Evolutionary conservation across 2,797 vertebrate species (phyloP).

Genomic region (Halcyon badia): DNA sequence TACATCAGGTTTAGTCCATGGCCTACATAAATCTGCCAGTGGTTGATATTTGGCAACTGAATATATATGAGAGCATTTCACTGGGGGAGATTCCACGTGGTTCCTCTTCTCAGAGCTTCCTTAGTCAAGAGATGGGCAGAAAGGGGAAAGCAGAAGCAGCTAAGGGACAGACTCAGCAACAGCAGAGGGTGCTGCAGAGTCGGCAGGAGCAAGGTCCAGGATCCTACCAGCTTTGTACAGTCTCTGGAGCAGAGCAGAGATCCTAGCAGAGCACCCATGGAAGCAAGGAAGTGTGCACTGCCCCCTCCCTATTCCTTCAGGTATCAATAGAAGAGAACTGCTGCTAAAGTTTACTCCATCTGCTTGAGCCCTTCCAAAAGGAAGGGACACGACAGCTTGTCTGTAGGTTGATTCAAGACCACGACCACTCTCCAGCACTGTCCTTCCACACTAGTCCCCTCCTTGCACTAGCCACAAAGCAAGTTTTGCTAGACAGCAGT

Average conservation of each 20-base stretch:
- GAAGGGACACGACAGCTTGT: neutral
- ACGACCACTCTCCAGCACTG: neutral
- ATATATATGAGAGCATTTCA: neutral
- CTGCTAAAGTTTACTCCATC: neutral
- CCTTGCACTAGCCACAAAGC: neutral
- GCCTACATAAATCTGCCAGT: neutral
- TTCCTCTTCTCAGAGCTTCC: neutral
- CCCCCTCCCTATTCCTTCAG: neutral
- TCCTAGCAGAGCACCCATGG: neutral
- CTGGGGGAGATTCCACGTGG: neutral
- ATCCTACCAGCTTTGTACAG: neutral
- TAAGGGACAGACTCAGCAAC: neutral
- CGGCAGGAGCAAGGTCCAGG: neutral
- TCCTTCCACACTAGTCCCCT: neutral
- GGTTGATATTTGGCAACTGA: neutral
- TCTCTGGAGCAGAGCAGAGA: neutral
- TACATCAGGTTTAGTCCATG: neutral
- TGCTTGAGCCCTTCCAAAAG: neutral
- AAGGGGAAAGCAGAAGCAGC: neutral
- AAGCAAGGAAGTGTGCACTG: fast-evolving
- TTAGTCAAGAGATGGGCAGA: neutral
- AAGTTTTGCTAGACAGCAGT: neutral
- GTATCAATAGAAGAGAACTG: neutral
- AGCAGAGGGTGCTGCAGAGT: slow-evolving; percentile 53
- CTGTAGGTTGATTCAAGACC: neutral